Percentiles rank a stretch among this genome's conserved stretches.
Conservation (phyloP, 2,888 invertebrate species). For the Ornithoptera alexandrae region DNA sequence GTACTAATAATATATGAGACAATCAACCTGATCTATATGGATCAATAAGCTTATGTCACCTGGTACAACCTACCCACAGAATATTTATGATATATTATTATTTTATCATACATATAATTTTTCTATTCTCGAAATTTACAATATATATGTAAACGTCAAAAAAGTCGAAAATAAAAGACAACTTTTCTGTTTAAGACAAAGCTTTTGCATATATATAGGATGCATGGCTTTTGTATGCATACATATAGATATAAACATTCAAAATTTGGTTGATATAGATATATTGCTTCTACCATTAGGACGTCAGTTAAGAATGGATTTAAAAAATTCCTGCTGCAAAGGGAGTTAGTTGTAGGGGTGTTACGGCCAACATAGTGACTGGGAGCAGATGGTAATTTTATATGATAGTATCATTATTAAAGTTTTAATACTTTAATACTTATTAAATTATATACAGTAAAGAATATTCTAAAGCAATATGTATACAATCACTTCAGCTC, state of each 20-base stretch:
- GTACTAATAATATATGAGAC: background rate
- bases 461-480: background rate
- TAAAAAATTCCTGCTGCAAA: too few species aligned
- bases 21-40: background rate
- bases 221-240: too few species aligned
- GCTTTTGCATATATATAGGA: too few species aligned
- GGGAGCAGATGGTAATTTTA: too few species aligned
- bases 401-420: too few species aligned
- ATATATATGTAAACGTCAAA: background rate
- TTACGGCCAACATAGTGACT: too few species aligned
- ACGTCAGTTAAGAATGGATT: too few species aligned
- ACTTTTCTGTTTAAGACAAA: background rate
- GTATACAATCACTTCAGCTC: background rate
- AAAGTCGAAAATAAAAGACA: background rate
- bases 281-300: too few species aligned
- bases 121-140: background rate
- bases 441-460: background rate
- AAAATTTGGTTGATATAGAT: too few species aligned
- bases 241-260: too few species aligned
- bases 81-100: background rate
- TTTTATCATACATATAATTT: background rate
- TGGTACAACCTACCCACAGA: background rate
- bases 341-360: too few species aligned
- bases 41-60: background rate
- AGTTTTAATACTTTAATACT: too few species aligned